These are phyloP conservation scores for Cottoperca gobio DNA, from an alignment of 2,797 vertebrate species.

Conservation along the genomic window DNA sequence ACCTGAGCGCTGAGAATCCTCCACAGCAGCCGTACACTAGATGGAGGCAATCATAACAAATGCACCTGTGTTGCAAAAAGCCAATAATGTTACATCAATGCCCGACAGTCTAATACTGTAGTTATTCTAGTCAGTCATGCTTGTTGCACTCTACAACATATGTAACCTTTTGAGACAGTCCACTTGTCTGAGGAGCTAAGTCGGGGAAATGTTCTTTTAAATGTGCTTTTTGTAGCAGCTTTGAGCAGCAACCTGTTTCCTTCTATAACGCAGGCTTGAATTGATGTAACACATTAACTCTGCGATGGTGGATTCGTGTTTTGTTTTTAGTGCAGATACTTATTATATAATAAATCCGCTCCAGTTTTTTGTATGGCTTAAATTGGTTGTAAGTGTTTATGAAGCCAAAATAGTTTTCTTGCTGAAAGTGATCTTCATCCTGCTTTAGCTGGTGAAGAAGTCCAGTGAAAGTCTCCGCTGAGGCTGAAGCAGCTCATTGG, in stretches of 20 bases:
- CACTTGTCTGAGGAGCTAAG: no score
- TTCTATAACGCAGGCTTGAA: background rate
- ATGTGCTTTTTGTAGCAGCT: no score
- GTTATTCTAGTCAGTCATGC: background rate
- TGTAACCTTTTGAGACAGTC: no score
- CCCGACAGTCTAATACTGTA: background rate
- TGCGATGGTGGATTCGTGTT: background rate
- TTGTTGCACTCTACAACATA: background rate
- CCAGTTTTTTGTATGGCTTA: no score
- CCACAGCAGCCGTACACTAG: background rate
- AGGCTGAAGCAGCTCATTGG: background rate
- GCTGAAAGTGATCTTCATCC: background rate
- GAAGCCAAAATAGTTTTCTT: background rate
- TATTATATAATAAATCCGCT: background rate
- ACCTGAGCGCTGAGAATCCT: conserved; percentile 4
- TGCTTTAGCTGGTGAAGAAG: background rate
- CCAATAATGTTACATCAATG: background rate
- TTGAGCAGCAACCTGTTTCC: conserved; percentile 6
- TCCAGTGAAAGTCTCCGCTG: background rate
- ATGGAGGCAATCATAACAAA: background rate
- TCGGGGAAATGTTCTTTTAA: no score
- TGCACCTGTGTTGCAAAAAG: background rate
- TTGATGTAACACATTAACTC: background rate
- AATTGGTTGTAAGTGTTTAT: no score
- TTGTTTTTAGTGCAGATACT: background rate